A percentile compares a stretch with the other conserved stretches of the same genome.
phyloP scores from a whole-genome alignment of 2,888 invertebrate species.

The Resseliella maxima region DNA sequence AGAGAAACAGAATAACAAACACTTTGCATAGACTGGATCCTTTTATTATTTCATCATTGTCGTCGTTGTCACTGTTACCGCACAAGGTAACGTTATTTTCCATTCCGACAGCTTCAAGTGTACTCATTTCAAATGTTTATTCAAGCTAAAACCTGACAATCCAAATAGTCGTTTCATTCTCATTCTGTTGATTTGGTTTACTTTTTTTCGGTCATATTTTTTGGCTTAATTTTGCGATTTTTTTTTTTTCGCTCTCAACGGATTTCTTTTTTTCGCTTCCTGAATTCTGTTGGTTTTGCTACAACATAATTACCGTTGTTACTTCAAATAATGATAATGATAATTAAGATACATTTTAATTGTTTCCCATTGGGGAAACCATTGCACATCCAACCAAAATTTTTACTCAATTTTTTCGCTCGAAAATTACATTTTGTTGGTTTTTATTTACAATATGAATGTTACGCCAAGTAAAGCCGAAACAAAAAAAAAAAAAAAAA shows the following conservation, averaged over 20 bases:
- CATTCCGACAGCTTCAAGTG: background rate
- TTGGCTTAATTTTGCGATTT: background rate
- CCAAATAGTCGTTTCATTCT: background rate
- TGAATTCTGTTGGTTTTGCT: background rate
- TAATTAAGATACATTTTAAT: conserved; percentile 51
- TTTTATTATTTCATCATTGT: background rate
- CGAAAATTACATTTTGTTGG: background rate
- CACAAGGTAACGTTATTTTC: background rate
- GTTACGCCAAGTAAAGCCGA: background rate
- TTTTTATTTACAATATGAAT: background rate
- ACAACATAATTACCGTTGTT: conserved; percentile 48
- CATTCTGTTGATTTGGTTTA: background rate
- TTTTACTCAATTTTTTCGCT: too few relatives aligned
- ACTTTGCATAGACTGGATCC: background rate
- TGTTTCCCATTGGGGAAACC: conserved; percentile 1
- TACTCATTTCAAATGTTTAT: conserved; percentile 33
- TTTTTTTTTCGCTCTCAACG: background rate
- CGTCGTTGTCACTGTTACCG: background rate
- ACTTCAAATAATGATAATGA: conserved; percentile 42
- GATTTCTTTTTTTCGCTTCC: background rate
- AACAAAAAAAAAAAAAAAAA: background rate
- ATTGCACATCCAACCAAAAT: background rate
- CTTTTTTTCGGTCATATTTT: background rate
- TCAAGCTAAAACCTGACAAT: background rate
- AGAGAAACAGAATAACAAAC: background rate